Evolutionary conservation across 2,113 vertebrate species (phyloP).

Genomic region (Apaloderma vittatum): DNA sequence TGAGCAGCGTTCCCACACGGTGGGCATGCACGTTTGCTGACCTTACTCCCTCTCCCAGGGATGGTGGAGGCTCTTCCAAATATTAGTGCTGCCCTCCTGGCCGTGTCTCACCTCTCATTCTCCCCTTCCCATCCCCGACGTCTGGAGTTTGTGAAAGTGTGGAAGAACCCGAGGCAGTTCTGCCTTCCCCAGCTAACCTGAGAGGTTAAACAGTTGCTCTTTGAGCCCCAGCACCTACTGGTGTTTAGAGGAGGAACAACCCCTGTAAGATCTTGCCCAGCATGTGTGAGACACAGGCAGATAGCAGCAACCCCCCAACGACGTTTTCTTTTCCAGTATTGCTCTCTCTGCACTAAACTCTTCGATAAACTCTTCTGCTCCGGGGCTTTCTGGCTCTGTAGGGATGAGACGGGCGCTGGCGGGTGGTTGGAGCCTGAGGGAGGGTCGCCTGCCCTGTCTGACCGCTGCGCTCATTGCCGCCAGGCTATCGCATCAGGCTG

Average conservation of each 20-base stretch:
- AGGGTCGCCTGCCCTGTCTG: accelerated
- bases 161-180: background rate
- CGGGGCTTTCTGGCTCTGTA: background rate
- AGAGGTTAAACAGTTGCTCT: background rate
- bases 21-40: accelerated
- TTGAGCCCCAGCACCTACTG: background rate
- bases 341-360: background rate
- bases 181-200: background rate
- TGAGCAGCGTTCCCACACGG: background rate
- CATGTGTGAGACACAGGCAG: background rate
- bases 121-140: background rate
- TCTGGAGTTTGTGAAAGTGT: background rate
- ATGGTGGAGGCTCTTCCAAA: background rate
- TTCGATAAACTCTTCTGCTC: background rate
- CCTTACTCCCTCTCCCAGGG: background rate
- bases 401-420: accelerated
- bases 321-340: background rate
- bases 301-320: background rate
- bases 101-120: background rate
- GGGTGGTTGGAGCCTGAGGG: background rate
- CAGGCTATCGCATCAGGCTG: conserved; percentile 93
- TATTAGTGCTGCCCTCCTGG: background rate
- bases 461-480: accelerated
- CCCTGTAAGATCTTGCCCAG: background rate
- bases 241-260: background rate